Percentiles rank a stretch among this genome's conserved stretches.
phyloP scores from a whole-genome alignment of 2,113 vertebrate species.

The Buteo buteo region DNA sequence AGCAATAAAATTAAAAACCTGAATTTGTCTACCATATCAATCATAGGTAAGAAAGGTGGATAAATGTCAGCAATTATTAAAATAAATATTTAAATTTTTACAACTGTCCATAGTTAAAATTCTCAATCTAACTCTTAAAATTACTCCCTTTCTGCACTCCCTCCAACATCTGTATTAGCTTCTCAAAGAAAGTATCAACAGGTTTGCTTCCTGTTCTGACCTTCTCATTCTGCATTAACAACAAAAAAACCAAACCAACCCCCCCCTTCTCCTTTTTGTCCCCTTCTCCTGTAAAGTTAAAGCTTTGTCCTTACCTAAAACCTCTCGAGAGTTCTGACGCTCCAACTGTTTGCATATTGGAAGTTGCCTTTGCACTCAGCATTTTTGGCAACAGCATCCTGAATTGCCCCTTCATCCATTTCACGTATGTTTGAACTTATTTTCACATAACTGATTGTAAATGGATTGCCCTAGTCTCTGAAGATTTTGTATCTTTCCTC shows the following conservation, averaged over 20 bases:
- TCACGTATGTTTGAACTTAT: too few species aligned
- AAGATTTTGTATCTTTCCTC: too few species aligned
- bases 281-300: not conserved
- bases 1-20: not conserved
- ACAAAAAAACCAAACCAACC: not conserved
- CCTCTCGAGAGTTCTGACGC: not conserved
- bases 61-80: not conserved
- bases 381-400: not conserved
- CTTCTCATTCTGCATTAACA: not conserved
- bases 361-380: not conserved
- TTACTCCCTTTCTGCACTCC: not conserved
- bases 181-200: not conserved
- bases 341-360: not conserved
- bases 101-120: not conserved
- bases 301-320: not conserved
- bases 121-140: not conserved
- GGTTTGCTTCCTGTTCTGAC: not conserved
- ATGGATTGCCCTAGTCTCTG: too few species aligned
- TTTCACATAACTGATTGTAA: too few species aligned
- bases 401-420: not conserved
- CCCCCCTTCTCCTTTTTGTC: not conserved
- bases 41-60: not conserved
- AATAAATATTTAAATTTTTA: not conserved
- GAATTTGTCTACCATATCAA: not conserved
- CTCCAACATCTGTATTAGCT: not conserved